Evolutionary conservation across 2,113 vertebrate species (phyloP).

Genomic region (Mus pahari): DNA sequence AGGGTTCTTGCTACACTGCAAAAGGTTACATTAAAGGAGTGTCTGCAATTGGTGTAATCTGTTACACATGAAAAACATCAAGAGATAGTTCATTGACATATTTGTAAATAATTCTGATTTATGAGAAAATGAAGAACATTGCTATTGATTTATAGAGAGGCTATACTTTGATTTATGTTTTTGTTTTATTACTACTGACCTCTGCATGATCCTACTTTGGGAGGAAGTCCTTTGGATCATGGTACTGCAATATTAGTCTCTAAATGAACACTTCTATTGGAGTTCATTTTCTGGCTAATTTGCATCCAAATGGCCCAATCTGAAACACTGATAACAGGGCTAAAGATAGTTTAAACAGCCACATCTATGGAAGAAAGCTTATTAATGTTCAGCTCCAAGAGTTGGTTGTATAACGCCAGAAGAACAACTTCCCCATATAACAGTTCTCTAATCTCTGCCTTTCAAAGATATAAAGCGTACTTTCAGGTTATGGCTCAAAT

Average conservation of each 20-base stretch:
- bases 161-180: slow-evolving; percentile 81
- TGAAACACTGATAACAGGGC: slow-evolving; percentile 74
- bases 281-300: slow-evolving; percentile 85
- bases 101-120: slow-evolving; percentile 76
- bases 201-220: slow-evolving; percentile 83
- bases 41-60: slow-evolving; percentile 21
- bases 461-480: slow-evolving; percentile 65
- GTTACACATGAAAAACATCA: slow-evolving; percentile 10
- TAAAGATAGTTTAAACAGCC: slow-evolving; percentile 78
- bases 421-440: slow-evolving; percentile 62
- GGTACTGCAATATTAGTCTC: slow-evolving; percentile 76
- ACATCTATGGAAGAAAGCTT: slow-evolving; percentile 74
- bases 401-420: slow-evolving; percentile 26
- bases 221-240: slow-evolving; percentile 75
- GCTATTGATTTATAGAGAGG: slow-evolving; percentile 82
- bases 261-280: slow-evolving; percentile 80
- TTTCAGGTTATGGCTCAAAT: slow-evolving; percentile 62
- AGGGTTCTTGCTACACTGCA: neutral
- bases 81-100: slow-evolving; percentile 66
- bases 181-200: slow-evolving; percentile 85
- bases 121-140: slow-evolving; percentile 72
- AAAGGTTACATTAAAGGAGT: neutral
- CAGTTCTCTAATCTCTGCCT: slow-evolving; percentile 64
- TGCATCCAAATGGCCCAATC: slow-evolving; percentile 83
- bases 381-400: slow-evolving; percentile 74